Percentiles rank a stretch among this genome's conserved stretches.
Evolutionary conservation across 2,113 vertebrate genomes (phyloP).

Genomic region (Myocastor coypus): DNA sequence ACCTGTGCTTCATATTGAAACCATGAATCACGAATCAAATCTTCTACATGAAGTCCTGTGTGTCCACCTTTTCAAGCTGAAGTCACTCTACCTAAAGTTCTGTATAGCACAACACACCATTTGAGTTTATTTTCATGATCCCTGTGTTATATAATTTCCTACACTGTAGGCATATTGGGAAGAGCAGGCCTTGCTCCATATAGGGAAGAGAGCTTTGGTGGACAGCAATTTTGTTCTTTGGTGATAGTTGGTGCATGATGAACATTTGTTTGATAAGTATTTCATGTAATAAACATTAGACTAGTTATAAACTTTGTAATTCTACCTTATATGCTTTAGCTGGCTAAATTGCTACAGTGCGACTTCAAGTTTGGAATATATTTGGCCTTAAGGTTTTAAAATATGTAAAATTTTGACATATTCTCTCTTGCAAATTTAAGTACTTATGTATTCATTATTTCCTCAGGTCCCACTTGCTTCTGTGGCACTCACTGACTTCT

Average conservation of each 20-base stretch:
- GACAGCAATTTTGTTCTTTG: background rate
- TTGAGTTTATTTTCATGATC: background rate
- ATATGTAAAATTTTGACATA: background rate
- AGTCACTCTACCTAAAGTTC: background rate
- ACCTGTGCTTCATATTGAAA: background rate
- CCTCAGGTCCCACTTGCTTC: constrained; percentile 39
- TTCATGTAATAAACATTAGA: constrained; percentile 20
- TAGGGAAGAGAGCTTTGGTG: background rate
- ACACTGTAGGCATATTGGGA: background rate
- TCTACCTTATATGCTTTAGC: background rate
- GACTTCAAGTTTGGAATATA: background rate
- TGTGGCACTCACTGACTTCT: background rate
- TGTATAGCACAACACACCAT: background rate
- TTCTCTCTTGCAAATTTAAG: background rate
- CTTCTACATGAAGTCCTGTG: background rate
- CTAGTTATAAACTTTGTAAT: background rate
- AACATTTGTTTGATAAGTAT: constrained; percentile 16
- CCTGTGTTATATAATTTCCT: background rate
- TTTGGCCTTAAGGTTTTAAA: constrained; percentile 10
- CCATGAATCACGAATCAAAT: background rate
- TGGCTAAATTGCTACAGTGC: background rate
- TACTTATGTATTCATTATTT: constrained; percentile 52
- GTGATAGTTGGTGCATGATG: background rate
- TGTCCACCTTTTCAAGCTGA: background rate
- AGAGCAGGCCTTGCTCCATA: background rate